These are phyloP conservation scores for Astyanax mexicanus DNA, from an alignment of 2,797 vertebrate species.

Conservation along the genomic window DNA sequence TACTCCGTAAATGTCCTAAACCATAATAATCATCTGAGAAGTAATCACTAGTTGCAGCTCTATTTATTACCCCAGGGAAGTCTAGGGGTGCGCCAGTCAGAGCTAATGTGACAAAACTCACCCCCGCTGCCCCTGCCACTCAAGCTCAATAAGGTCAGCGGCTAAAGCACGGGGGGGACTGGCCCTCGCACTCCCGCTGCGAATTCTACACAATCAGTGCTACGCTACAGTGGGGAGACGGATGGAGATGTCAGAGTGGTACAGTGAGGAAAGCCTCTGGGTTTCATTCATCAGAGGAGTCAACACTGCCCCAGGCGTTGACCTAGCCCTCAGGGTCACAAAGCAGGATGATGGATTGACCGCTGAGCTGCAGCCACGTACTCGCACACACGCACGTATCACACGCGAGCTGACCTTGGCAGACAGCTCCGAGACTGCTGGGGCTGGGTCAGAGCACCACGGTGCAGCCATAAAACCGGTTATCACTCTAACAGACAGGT, in stretches of 20 bases:
- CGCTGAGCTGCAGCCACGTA: neutral
- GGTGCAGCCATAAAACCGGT: slow-evolving; percentile 28
- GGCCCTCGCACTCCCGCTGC: neutral
- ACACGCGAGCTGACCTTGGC: slow-evolving; percentile 36
- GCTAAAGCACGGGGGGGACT: slow-evolving; percentile 13
- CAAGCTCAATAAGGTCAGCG: neutral
- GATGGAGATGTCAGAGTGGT: slow-evolving; percentile 42
- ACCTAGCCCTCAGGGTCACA: slow-evolving; percentile 49
- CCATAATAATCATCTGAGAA: too few relatives aligned
- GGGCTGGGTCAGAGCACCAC: slow-evolving; percentile 34
- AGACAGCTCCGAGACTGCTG: slow-evolving; percentile 32
- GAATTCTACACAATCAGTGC: slow-evolving; percentile 3
- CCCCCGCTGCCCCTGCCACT: neutral
- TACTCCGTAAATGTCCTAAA: too few relatives aligned
- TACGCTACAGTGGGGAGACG: slow-evolving; percentile 3
- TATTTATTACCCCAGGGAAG: slow-evolving; percentile 41
- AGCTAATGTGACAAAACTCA: slow-evolving; percentile 31
- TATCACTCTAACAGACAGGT: slow-evolving; percentile 54
- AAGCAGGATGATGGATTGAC: slow-evolving; percentile 48
- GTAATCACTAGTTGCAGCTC: too few relatives aligned
- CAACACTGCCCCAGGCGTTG: slow-evolving; percentile 34
- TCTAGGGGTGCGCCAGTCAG: slow-evolving; percentile 22
- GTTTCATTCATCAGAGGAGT: slow-evolving; percentile 42
- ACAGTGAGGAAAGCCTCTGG: slow-evolving; percentile 30
- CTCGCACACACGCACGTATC: neutral